Evolutionary conservation across 2,797 vertebrate genomes (phyloP).

Genomic region (Sebastiscus albofasciatus): DNA sequence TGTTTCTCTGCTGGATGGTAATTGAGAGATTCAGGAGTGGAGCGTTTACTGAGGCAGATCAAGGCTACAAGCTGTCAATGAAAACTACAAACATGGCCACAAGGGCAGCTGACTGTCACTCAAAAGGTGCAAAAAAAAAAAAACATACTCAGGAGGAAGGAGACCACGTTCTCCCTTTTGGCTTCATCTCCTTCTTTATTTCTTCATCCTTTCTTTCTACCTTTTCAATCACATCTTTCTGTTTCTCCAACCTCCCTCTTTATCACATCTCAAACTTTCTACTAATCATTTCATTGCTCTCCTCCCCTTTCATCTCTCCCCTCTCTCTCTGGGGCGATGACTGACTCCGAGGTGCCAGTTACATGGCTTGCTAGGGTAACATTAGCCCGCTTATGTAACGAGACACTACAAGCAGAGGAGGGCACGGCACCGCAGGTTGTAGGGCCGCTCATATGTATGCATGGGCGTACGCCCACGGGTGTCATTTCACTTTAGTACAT

Average conservation of each 20-base stretch:
- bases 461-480: conserved; percentile 50
- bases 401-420: conserved; percentile 47
- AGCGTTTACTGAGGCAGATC: conserved; percentile 38
- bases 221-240: conserved; percentile 9
- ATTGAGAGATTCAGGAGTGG: conserved; percentile 56
- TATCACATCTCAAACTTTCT: conserved; percentile 16
- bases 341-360: conserved; percentile 62
- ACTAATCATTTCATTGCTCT: conserved; percentile 29
- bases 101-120: conserved; percentile 22
- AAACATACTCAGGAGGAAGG: background rate
- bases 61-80: conserved; percentile 32
- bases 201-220: conserved; percentile 2
- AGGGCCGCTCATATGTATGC: conserved; percentile 39
- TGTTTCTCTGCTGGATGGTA: conserved; percentile 60
- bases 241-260: background rate
- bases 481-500: conserved; percentile 41
- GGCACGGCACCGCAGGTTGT: conserved; percentile 34
- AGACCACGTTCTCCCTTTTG: background rate
- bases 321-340: conserved; percentile 32
- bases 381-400: conserved; percentile 70
- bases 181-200: background rate
- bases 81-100: conserved; percentile 51
- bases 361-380: conserved; percentile 54
- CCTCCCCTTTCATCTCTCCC: conserved; percentile 18
- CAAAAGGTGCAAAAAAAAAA: conserved; percentile 3